Conservation (phyloP, 2,888 invertebrate species). For the Aphidoletes aphidimyza region DNA sequence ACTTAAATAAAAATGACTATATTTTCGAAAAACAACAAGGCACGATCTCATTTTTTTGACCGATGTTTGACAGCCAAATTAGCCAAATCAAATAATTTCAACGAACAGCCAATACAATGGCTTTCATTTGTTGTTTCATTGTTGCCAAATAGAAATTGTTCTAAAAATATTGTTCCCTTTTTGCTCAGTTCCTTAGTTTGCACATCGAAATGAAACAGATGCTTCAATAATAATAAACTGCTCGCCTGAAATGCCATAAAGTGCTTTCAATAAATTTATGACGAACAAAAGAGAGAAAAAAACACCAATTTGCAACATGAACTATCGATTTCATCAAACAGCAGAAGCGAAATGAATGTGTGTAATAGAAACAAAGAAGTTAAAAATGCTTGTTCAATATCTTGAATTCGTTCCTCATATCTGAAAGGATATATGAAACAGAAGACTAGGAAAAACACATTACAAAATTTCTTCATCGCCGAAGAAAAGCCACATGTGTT, state of each 20-base stretch:
- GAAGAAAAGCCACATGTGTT: not conserved
- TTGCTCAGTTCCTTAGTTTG: too few species aligned
- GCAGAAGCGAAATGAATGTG: too few species aligned
- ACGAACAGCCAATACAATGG: too few species aligned
- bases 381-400: not conserved
- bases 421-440: not conserved
- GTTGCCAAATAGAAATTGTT: not conserved
- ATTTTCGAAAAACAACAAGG: not conserved
- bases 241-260: not conserved
- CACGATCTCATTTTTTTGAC: not conserved
- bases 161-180: not conserved
- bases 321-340: not conserved
- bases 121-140: too few species aligned
- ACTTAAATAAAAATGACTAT: too few species aligned
- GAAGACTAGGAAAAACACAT: not conserved
- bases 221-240: not conserved
- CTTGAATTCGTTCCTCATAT: not conserved
- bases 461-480: not conserved
- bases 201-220: conserved; percentile 36
- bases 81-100: too few species aligned
- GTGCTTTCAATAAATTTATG: not conserved
- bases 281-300: too few species aligned
- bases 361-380: too few species aligned
- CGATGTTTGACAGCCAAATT: too few species aligned
- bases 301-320: not conserved